phyloP scores from a whole-genome alignment of 2,888 invertebrate species.

The Byasa hedistus region DNA sequence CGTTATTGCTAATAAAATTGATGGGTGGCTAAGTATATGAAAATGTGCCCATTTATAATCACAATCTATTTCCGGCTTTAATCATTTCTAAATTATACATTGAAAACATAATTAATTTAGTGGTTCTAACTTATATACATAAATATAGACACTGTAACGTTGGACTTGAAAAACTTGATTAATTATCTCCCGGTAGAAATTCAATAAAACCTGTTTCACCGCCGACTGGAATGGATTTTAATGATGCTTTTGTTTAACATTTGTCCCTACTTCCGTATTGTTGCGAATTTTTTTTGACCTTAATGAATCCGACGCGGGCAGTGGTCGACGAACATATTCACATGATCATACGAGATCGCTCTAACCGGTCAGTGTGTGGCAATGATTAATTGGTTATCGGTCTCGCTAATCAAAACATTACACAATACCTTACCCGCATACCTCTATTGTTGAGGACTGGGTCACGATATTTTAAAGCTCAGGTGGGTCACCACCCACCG shows the following conservation, averaged over 20 bases:
- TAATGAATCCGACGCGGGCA: constrained; percentile 68
- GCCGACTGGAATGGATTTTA: constrained; percentile 6
- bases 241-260: constrained; percentile 31
- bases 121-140: neutral
- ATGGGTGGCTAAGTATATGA: no score
- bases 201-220: constrained; percentile 30
- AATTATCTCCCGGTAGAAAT: constrained; percentile 27
- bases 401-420: constrained; percentile 58
- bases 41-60: no score
- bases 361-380: constrained; percentile 49
- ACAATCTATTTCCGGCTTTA: no score
- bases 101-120: neutral
- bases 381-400: constrained; percentile 65
- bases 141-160: neutral
- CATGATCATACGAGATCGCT: constrained; percentile 50
- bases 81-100: neutral
- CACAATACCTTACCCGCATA: constrained; percentile 45
- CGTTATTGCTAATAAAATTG: no score
- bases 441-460: constrained; percentile 45
- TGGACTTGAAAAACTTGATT: constrained; percentile 10
- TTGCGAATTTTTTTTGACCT: constrained; percentile 45
- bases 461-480: constrained; percentile 43
- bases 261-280: constrained; percentile 30
- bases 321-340: constrained; percentile 56
- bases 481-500: constrained; percentile 27